A percentile compares a stretch with the other conserved stretches of the same genome.
Conservation (phyloP, 2,888 invertebrate species). For the Sphinx pinastri region DNA sequence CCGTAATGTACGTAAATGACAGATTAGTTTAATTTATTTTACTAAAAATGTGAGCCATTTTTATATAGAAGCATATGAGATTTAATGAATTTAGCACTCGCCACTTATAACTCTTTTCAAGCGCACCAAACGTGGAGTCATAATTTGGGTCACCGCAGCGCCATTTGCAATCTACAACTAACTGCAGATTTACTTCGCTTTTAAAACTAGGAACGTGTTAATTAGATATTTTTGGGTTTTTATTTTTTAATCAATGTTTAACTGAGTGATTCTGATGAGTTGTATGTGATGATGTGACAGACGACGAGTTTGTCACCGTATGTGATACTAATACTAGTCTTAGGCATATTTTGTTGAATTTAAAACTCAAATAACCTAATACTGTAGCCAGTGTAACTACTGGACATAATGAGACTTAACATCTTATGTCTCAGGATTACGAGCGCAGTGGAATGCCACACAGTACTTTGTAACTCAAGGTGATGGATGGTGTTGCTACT, state of each 20-base stretch:
- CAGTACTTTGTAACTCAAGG: too few species aligned
- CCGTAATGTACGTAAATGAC: too few species aligned
- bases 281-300: too few species aligned
- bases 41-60: conserved; percentile 3
- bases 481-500: too few species aligned
- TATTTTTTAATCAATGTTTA: background rate
- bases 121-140: conserved; percentile 29
- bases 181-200: background rate
- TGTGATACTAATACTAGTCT: too few species aligned
- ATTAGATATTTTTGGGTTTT: conserved; percentile 1
- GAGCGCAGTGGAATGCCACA: too few species aligned
- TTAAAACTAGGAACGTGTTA: conserved; percentile 4
- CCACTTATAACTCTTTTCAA: conserved; percentile 36
- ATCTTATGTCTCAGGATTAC: too few species aligned
- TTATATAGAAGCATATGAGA: background rate
- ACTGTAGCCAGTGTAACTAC: too few species aligned
- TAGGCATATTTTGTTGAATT: too few species aligned
- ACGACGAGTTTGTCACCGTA: too few species aligned
- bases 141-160: conserved; percentile 41
- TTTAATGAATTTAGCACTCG: conserved; percentile 10
- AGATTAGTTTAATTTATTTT: background rate
- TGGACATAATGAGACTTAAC: too few species aligned
- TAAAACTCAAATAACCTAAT: too few species aligned
- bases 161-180: conserved; percentile 4
- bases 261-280: background rate